Evolutionary conservation across 2,113 vertebrate species (phyloP).

Genomic region (Anguilla japonica): DNA sequence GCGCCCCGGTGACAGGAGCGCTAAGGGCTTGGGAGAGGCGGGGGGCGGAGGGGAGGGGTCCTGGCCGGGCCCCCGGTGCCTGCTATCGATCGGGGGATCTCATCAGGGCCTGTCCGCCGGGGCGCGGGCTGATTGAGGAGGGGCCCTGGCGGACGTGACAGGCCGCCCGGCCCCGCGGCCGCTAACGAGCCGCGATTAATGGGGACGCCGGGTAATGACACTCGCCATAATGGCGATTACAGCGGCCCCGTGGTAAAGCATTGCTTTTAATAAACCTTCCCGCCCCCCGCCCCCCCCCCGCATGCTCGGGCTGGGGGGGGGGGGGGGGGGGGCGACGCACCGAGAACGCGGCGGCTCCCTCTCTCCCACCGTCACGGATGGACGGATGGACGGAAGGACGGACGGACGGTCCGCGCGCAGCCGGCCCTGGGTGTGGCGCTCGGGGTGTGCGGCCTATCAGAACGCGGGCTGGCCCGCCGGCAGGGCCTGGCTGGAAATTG

Average conservation of each 20-base stretch:
- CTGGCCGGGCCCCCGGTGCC: neutral
- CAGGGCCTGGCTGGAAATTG: too few relatives aligned
- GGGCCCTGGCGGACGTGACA: neutral
- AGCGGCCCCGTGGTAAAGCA: neutral
- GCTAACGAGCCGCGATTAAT: slow-evolving; percentile 6
- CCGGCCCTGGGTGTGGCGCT: neutral
- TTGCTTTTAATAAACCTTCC: slow-evolving; percentile 12
- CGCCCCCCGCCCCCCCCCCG: neutral
- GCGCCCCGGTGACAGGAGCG: slow-evolving; percentile 28
- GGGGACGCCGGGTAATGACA: neutral
- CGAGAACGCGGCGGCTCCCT: neutral
- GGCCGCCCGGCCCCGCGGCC: neutral
- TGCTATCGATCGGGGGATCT: slow-evolving; percentile 24
- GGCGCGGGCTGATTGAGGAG: slow-evolving; percentile 20
- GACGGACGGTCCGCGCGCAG: neutral
- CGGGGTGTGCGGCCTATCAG: too few relatives aligned
- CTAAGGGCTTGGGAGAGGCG: slow-evolving; percentile 29
- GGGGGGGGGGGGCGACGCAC: neutral
- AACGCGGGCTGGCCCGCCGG: too few relatives aligned
- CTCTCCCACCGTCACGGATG: neutral
- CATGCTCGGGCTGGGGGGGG: too few relatives aligned
- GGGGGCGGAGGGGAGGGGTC: slow-evolving; percentile 25
- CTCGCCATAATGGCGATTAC: neutral
- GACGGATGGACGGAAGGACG: neutral
- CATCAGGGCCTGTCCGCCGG: slow-evolving; percentile 25